A percentile compares a stretch with the other conserved stretches of the same genome.
These are phyloP conservation scores for Dendroctonus ponderosae DNA, from an alignment of 1,140 invertebrate species.

Conservation along the genomic window DNA sequence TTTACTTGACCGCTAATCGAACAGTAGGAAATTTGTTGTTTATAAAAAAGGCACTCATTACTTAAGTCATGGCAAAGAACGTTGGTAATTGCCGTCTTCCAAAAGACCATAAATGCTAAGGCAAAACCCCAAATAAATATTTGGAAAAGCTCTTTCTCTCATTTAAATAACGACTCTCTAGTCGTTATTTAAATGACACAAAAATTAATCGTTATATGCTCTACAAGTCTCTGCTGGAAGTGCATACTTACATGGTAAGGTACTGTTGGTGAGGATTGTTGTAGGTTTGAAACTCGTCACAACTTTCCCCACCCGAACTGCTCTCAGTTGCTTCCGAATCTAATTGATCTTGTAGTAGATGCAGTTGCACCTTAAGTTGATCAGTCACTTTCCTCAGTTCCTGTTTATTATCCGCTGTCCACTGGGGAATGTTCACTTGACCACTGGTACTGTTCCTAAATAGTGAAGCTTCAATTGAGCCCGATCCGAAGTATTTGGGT, in stretches of 20 bases:
- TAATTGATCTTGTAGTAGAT: conserved; percentile 68
- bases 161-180: too few species aligned
- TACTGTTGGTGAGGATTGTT: conserved; percentile 73
- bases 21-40: too few species aligned
- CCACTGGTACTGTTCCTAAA: conserved; percentile 45
- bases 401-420: conserved; percentile 52
- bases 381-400: conserved; percentile 67
- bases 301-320: conserved; percentile 90
- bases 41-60: too few species aligned
- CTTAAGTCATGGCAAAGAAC: too few species aligned
- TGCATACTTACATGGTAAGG: conserved; percentile 71
- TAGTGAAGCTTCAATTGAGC: conserved; percentile 54
- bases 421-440: conserved; percentile 55
- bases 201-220: too few species aligned
- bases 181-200: too few species aligned
- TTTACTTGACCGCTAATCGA: too few species aligned
- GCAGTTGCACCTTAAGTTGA: conserved; percentile 66
- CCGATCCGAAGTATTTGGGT: conserved; percentile 63
- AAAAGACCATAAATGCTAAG: too few species aligned
- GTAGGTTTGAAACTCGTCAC: conserved; percentile 82
- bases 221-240: too few species aligned
- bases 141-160: too few species aligned
- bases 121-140: too few species aligned
- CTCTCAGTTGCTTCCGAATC: conserved; percentile 93
- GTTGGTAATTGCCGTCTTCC: too few species aligned